These are phyloP conservation scores for Melanerpes aurifrons DNA, from an alignment of 2,113 vertebrate genomes.

Conservation along the genomic window DNA sequence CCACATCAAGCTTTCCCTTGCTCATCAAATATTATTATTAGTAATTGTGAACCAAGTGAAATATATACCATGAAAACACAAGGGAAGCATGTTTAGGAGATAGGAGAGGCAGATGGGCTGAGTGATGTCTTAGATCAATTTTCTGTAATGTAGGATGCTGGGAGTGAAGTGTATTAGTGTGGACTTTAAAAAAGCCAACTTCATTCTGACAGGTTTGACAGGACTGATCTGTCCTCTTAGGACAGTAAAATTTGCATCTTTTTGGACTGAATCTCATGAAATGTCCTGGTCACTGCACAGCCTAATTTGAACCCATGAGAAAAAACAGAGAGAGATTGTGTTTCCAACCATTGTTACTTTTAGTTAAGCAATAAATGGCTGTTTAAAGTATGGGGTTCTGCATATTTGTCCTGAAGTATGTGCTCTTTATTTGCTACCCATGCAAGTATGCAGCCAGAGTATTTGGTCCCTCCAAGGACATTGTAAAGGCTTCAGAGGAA, in stretches of 20 bases:
- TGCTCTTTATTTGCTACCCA: neutral
- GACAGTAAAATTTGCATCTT: neutral
- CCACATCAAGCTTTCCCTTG: neutral
- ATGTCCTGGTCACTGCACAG: neutral
- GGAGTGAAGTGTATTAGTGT: neutral
- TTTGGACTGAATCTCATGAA: neutral
- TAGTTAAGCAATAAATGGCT: constrained; percentile 34
- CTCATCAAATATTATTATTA: neutral
- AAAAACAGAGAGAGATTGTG: neutral
- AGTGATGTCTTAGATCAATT: constrained; percentile 12
- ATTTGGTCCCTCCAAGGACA: neutral
- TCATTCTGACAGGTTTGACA: neutral
- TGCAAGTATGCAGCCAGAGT: neutral
- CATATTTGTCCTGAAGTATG: neutral
- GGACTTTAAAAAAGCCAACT: neutral
- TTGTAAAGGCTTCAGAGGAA: neutral
- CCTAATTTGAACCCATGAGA: neutral
- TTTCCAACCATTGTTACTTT: constrained; percentile 33
- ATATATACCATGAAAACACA: neutral
- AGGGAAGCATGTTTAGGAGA: neutral
- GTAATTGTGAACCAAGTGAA: neutral
- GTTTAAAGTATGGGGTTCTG: neutral
- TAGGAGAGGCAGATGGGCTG: constrained; percentile 18
- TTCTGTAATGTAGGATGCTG: constrained; percentile 17
- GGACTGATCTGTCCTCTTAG: neutral